phyloP scores from a whole-genome alignment of 2,113 vertebrate genomes.

The Cryptotis parvus region DNA sequence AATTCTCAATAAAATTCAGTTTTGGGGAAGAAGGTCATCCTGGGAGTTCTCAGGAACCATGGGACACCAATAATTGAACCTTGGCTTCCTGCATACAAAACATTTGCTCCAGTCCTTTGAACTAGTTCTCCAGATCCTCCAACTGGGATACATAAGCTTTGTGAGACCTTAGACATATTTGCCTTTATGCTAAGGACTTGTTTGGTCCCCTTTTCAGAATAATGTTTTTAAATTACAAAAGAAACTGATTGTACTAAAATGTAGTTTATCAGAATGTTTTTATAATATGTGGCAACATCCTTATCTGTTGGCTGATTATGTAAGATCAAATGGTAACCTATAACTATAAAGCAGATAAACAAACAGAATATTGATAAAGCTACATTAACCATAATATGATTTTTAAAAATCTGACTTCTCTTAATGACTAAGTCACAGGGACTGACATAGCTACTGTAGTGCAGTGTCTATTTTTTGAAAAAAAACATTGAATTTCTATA shows the following conservation, averaged over 20 bases:
- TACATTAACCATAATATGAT: not conserved
- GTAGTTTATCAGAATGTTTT: slow-evolving; percentile 17
- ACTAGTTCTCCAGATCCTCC: not conserved
- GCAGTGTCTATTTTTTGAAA: not conserved
- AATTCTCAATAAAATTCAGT: not conserved
- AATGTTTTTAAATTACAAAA: slow-evolving; percentile 47
- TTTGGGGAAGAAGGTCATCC: too few relatives aligned
- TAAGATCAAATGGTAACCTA: not conserved
- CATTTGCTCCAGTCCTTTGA: too few relatives aligned
- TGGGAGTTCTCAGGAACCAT: too few relatives aligned
- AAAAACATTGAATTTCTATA: slow-evolving; percentile 37
- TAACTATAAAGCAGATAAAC: slow-evolving; percentile 15
- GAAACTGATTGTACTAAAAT: slow-evolving; percentile 36
- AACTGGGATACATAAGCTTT: slow-evolving; percentile 29
- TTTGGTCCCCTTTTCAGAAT: not conserved
- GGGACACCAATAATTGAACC: too few relatives aligned
- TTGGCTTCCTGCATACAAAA: too few relatives aligned
- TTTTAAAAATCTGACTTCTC: slow-evolving; percentile 11
- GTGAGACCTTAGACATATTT: not conserved
- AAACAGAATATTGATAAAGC: not conserved
- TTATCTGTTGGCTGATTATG: slow-evolving; percentile 17
- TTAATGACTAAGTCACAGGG: not conserved
- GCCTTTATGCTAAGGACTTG: not conserved
- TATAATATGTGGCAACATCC: not conserved
- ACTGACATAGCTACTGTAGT: not conserved